A percentile compares a stretch with the other conserved stretches of the same genome.
Evolutionary conservation across 64 coral and sea anemone species (phyloP).

Genomic region (Anthopleura sola): DNA sequence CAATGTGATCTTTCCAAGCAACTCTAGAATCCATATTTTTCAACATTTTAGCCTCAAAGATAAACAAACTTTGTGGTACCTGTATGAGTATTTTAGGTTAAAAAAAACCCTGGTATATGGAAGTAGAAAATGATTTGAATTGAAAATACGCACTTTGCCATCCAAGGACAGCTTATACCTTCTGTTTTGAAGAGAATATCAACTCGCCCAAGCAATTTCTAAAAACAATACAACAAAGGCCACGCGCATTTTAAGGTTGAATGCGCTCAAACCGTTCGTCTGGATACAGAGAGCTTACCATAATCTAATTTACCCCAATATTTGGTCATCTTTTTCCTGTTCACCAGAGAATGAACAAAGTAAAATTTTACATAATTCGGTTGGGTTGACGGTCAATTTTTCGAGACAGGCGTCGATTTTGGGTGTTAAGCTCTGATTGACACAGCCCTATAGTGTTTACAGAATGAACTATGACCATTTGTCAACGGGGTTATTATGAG

Average conservation of each 20-base stretch:
- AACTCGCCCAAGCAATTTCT: background rate
- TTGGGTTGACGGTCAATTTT: background rate
- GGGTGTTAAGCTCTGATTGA: constrained; percentile 29
- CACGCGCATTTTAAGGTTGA: constrained; percentile 9
- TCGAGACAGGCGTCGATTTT: background rate
- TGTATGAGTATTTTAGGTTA: background rate
- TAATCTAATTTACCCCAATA: background rate
- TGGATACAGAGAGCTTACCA: background rate
- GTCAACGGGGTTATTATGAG: constrained; percentile 24
- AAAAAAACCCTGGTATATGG: background rate
- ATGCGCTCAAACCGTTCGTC: background rate
- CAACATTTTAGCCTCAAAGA: background rate
- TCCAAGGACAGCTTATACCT: background rate
- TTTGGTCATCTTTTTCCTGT: background rate
- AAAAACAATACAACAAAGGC: constrained; percentile 1
- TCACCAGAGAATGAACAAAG: background rate
- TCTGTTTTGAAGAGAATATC: background rate
- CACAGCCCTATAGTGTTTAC: constrained; percentile 13
- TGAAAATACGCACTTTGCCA: background rate
- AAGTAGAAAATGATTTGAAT: background rate
- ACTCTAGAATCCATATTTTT: background rate
- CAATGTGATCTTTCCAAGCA: background rate
- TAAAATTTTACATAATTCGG: background rate
- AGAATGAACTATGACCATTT: constrained; percentile 9
- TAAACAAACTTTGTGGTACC: background rate